These are phyloP conservation scores for Pseudomyrmex gracilis DNA, from an alignment of 1,140 invertebrate species.

Conservation along the genomic window DNA sequence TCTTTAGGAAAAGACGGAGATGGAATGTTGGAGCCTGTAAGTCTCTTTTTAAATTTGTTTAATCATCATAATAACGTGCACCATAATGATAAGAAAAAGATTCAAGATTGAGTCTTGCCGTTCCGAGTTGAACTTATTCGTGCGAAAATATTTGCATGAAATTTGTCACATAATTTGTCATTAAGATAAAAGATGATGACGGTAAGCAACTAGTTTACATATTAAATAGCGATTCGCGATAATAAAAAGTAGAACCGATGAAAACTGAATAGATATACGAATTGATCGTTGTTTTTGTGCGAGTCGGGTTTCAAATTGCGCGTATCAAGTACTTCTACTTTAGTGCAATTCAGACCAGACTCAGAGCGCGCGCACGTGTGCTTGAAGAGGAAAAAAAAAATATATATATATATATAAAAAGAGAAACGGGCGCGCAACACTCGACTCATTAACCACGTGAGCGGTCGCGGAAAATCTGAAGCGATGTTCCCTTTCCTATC, in stretches of 20 bases:
- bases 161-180: neutral
- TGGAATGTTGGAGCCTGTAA: conserved; percentile 93
- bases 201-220: neutral
- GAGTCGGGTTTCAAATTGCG: neutral
- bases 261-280: neutral
- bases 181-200: neutral
- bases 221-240: neutral
- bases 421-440: neutral
- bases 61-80: neutral
- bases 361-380: neutral
- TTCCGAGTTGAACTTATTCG: neutral
- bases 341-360: neutral
- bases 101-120: neutral
- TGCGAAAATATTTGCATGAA: neutral
- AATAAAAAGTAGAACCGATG: neutral
- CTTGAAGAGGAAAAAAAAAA: neutral
- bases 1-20: conserved; percentile 91
- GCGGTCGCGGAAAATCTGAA: conserved; percentile 16
- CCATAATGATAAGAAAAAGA: neutral
- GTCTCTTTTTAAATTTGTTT: conserved; percentile 78
- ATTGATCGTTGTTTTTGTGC: neutral
- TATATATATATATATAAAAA: conserved; percentile 1
- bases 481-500: neutral
- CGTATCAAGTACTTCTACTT: conserved; percentile 5
- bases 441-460: conserved; percentile 25